Base-by-base conservation (phyloP, 2,888 invertebrate species). In the Parthenolecanium corni region DNA sequence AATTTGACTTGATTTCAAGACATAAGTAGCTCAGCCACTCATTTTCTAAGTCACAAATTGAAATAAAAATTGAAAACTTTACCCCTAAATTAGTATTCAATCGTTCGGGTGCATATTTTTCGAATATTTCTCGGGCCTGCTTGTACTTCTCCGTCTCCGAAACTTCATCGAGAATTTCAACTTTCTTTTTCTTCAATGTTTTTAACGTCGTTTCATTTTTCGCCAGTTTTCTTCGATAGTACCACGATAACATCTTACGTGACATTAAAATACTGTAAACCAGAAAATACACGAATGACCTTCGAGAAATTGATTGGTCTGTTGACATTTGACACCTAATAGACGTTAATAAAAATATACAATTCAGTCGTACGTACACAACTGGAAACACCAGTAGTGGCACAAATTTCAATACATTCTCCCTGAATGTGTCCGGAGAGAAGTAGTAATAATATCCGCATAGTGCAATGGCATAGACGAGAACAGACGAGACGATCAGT, bases 131-230 rank as follows among this genome's bases (percentile, higher is more conserved):
- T 73, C 87, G 89, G 4, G 93, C 93, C 70, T 85, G 88, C 78
- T 96, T 97, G 73, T 95, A 98, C 0, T 94, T 96, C 75, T 97
- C 96, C 40, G 86, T 96, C 72, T 97, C 95, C 84, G 91, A 95
- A 36, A 98, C 95, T 72, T 91, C 86, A 71, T 97, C 94, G 64
- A 98, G 76, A 67, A 96, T 84, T 73, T 86, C 84, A 73, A 84
- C 87, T 72, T 91, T 94, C 70, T 90, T 83, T n/a, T 82, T 82
- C 69, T 82, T 79, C 74, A 93, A 80, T 61, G 80, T 80, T 52
- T 75, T 76, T 42, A 91, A 75, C 72, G 85, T 85, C 63, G 80
- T 77, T 71, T 86, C 83, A 75, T 90, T 92, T 71, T 82, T 82
- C 65, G 81, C 80, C 57, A 93, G 78, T 71, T 87, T 85, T 73